Percentiles rank a stretch among this genome's conserved stretches.
Evolutionary conservation across 2,113 vertebrate genomes (phyloP).

Genomic region (Indri indri): DNA sequence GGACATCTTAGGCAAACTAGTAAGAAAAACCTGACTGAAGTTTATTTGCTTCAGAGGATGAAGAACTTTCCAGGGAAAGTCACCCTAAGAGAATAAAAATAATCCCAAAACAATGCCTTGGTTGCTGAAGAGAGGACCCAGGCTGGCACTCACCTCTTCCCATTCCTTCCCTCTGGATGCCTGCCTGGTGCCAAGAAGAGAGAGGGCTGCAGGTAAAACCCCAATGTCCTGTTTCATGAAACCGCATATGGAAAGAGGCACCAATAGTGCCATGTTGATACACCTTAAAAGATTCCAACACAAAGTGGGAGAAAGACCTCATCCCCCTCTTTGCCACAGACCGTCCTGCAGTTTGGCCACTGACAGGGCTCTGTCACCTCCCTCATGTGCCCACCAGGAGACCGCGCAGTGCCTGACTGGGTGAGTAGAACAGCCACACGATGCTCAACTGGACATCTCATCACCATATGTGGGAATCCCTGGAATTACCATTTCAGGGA

Average conservation of each 20-base stretch:
- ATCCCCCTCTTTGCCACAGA: neutral
- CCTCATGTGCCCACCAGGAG: no score
- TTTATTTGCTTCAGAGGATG: neutral
- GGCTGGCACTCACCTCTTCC: neutral
- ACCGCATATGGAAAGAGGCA: neutral
- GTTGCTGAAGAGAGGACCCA: neutral
- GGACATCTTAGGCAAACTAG: neutral
- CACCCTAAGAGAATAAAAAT: conserved; percentile 1
- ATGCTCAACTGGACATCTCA: neutral
- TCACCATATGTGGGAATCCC: neutral
- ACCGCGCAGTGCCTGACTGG: fast-evolving
- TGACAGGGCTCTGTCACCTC: neutral
- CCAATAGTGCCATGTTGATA: neutral
- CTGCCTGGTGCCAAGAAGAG: neutral
- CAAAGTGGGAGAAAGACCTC: neutral
- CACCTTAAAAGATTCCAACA: neutral
- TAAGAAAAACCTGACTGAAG: neutral
- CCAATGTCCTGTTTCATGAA: neutral
- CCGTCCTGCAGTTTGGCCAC: neutral
- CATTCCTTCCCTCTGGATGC: neutral
- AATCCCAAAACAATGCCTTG: neutral
- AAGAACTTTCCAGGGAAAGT: conserved; percentile 15
- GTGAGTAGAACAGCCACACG: neutral
- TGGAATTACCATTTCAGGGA: neutral
- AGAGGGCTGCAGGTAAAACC: neutral